Percentiles rank a stretch among this genome's conserved stretches.
phyloP scores from a whole-genome alignment of 2,797 vertebrate species.

The Sphenopsis melanotis region DNA sequence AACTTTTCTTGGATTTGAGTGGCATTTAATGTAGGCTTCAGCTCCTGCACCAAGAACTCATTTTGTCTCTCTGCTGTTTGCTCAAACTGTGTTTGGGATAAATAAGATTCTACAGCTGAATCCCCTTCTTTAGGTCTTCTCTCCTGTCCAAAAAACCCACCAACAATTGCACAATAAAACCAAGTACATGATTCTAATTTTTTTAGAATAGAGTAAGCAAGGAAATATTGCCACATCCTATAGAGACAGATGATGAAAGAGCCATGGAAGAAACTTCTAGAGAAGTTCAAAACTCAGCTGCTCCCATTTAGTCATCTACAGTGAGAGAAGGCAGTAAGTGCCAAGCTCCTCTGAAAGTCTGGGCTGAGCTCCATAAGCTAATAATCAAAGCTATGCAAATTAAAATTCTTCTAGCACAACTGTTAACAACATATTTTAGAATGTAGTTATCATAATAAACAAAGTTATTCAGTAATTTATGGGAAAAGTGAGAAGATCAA shows the following conservation, averaged over 20 bases:
- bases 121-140: conserved; percentile 69
- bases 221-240: background rate
- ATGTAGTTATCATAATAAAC: background rate
- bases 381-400: conserved; percentile 2
- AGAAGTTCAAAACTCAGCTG: background rate
- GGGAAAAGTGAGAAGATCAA: conserved; percentile 3
- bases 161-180: background rate
- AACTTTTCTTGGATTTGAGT: conserved; percentile 41
- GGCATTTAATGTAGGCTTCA: conserved; percentile 26
- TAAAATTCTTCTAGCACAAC: background rate
- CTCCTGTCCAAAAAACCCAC: conserved; percentile 55
- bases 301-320: background rate
- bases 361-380: background rate
- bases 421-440: background rate
- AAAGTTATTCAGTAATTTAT: background rate
- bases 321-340: background rate
- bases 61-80: conserved; percentile 28
- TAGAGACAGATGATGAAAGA: background rate
- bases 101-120: conserved; percentile 80
- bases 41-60: conserved; percentile 47
- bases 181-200: background rate
- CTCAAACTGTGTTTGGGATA: conserved; percentile 81
- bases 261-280: background rate
- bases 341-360: background rate
- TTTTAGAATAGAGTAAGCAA: background rate